Conservation (phyloP, 2,888 invertebrate species). For the Dasypogon diadema region DNA sequence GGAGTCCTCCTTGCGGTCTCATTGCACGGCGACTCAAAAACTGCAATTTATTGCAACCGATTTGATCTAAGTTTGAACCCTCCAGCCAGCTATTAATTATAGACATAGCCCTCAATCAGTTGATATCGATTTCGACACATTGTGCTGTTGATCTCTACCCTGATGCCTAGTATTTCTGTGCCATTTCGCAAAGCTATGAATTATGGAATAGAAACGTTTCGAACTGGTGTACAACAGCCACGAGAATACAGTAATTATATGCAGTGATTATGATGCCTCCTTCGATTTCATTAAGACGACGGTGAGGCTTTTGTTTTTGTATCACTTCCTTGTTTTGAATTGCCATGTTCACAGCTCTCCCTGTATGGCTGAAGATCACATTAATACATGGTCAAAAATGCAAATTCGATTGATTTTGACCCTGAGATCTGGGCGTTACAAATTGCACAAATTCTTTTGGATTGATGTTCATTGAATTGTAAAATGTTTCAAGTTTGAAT, state of each 20-base stretch:
- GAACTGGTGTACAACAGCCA: conserved; percentile 1
- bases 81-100: conserved; percentile 38
- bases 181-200: conserved; percentile 51
- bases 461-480: too few relatives aligned
- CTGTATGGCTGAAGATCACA: not conserved
- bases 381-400: not conserved
- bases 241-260: conserved; percentile 41
- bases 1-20: conserved; percentile 2
- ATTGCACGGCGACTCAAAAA: conserved; percentile 39
- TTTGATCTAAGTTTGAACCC: conserved; percentile 44
- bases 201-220: conserved; percentile 46
- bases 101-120: conserved; percentile 42
- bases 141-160: conserved; percentile 48
- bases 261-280: conserved; percentile 40
- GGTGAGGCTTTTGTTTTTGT: not conserved
- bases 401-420: not conserved
- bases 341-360: not conserved
- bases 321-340: not conserved
- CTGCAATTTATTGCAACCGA: conserved; percentile 48
- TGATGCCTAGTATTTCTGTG: conserved; percentile 25
- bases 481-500: too few relatives aligned
- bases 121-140: conserved; percentile 51
- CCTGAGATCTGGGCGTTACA: not conserved
- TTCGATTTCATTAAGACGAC: conserved; percentile 1
- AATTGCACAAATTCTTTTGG: not conserved